A percentile compares a stretch with the other conserved stretches of the same genome.
Conservation (phyloP, 2,797 vertebrate species). For the Myiotriccus ornatus region DNA sequence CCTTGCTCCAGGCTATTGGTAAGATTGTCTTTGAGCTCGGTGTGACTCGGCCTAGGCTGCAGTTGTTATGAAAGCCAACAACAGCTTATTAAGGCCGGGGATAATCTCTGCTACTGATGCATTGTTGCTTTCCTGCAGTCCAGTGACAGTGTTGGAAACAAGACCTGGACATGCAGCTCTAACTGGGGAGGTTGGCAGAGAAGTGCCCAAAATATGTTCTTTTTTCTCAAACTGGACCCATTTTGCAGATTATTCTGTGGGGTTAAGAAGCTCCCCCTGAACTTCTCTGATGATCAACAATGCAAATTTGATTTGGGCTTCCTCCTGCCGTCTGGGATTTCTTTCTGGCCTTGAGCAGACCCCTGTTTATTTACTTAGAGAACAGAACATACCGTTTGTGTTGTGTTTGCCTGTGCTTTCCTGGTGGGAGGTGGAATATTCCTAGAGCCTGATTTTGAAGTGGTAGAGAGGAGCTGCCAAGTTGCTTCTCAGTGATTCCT, state of each 20-base stretch:
- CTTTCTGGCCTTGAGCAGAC: slow-evolving; percentile 9
- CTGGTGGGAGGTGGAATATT: background rate
- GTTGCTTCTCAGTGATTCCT: background rate
- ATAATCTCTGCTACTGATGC: slow-evolving; percentile 78
- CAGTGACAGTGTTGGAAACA: slow-evolving; percentile 59
- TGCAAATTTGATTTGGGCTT: background rate
- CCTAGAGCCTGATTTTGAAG: background rate
- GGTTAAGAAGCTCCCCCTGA: background rate
- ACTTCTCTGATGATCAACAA: background rate
- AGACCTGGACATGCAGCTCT: slow-evolving; percentile 29
- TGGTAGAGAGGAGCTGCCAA: background rate
- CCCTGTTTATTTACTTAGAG: slow-evolving; percentile 2
- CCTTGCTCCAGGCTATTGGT: slow-evolving; percentile 90
- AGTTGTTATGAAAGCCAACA: slow-evolving; percentile 77
- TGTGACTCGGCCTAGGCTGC: slow-evolving; percentile 73
- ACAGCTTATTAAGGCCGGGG: slow-evolving; percentile 77
- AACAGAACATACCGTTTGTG: background rate
- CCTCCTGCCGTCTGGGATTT: background rate
- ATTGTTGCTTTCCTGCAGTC: slow-evolving; percentile 73
- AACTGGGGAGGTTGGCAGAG: slow-evolving; percentile 32
- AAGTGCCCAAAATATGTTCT: background rate
- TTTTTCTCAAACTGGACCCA: background rate
- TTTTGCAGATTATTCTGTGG: background rate
- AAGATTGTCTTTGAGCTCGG: slow-evolving; percentile 73
- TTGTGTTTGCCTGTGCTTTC: background rate